Conservation (phyloP, 2,797 vertebrate genomes). For the Thaleichthys pacificus region DNA sequence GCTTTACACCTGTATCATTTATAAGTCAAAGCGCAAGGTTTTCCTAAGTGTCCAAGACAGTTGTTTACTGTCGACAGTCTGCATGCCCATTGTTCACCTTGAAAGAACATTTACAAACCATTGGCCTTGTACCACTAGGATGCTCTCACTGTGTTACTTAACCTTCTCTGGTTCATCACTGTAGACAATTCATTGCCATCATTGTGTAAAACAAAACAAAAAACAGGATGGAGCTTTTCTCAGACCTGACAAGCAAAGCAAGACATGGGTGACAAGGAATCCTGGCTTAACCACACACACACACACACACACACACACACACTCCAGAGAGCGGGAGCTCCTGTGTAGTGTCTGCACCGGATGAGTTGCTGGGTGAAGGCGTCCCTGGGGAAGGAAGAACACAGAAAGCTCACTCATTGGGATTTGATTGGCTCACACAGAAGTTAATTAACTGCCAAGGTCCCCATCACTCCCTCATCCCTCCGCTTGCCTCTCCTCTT, state of each 20-base stretch:
- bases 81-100: background rate
- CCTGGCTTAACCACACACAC: too few relatives aligned
- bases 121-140: too few relatives aligned
- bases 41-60: too few relatives aligned
- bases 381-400: constrained; percentile 31
- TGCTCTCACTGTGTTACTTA: too few relatives aligned
- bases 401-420: constrained; percentile 44
- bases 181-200: too few relatives aligned
- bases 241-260: too few relatives aligned
- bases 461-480: constrained; percentile 31
- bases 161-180: too few relatives aligned
- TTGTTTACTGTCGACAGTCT: background rate
- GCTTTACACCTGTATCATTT: background rate
- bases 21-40: background rate
- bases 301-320: background rate
- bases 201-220: too few relatives aligned
- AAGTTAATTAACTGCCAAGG: constrained; percentile 49
- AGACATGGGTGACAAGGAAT: too few relatives aligned
- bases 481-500: constrained; percentile 4
- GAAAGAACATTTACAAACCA: too few relatives aligned
- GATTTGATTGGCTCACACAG: constrained; percentile 36
- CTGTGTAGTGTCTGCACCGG: background rate
- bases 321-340: background rate
- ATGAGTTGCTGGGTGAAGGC: constrained; percentile 16
- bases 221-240: too few relatives aligned